Percentiles rank a stretch among this genome's conserved stretches.
These are phyloP conservation scores for Parasteatoda tepidariorum DNA, from an alignment of 1,140 invertebrate genomes.

Conservation along the genomic window DNA sequence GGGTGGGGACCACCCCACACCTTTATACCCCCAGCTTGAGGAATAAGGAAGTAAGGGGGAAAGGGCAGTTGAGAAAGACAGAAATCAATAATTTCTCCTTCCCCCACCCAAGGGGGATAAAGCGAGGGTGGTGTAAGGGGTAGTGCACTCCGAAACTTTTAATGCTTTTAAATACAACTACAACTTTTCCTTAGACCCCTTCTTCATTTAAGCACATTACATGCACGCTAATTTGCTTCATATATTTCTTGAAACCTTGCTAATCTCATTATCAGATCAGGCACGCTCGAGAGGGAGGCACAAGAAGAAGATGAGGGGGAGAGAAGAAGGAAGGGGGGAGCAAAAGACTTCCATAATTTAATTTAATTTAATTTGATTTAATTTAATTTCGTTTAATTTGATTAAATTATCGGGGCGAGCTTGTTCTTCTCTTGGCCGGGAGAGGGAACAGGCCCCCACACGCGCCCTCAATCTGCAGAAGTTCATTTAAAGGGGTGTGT, in stretches of 20 bases:
- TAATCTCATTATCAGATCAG: slow-evolving; percentile 61
- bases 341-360: slow-evolving; percentile 57
- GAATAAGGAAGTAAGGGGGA: slow-evolving; percentile 44
- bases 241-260: slow-evolving; percentile 61
- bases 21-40: slow-evolving; percentile 13
- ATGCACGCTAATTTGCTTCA: slow-evolving; percentile 61
- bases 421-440: slow-evolving; percentile 4
- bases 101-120: slow-evolving; percentile 7
- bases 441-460: background rate
- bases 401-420: slow-evolving; percentile 55
- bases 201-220: slow-evolving; percentile 62
- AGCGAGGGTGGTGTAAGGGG: background rate
- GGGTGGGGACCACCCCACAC: background rate
- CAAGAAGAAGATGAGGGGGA: slow-evolving; percentile 6
- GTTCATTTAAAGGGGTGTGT: slow-evolving; percentile 8
- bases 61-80: slow-evolving; percentile 48
- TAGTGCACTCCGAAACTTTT: slow-evolving; percentile 58
- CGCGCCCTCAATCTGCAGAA: background rate
- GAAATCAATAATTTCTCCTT: slow-evolving; percentile 56
- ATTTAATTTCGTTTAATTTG: slow-evolving; percentile 61
- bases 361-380: slow-evolving; percentile 61
- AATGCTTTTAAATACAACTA: slow-evolving; percentile 61
- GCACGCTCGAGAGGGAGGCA: slow-evolving; percentile 44
- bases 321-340: background rate
- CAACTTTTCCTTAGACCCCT: slow-evolving; percentile 59